Conservation (phyloP, 2,797 vertebrate species). For the Acanthurus lineatus region DNA sequence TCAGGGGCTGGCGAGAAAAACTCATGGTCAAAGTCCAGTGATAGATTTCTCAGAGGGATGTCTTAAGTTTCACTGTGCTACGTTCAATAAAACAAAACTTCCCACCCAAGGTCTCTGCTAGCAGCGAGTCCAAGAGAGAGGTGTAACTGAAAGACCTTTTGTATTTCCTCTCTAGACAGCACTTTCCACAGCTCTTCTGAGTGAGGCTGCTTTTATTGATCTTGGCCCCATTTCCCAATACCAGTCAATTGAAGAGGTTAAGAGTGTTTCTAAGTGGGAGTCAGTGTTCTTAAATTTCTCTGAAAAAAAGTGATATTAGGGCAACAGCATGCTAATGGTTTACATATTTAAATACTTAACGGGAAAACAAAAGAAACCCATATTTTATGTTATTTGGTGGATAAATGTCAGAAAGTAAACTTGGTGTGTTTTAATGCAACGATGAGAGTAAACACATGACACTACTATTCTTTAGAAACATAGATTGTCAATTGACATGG, state of each 20-base stretch:
- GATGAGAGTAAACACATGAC: not conserved
- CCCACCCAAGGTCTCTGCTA: constrained; percentile 54
- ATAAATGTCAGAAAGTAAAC: not conserved
- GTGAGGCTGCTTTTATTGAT: constrained; percentile 56
- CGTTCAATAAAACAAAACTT: constrained; percentile 64
- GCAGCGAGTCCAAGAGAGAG: constrained; percentile 29
- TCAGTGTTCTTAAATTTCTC: not conserved
- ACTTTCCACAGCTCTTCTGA: constrained; percentile 36
- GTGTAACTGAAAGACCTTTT: constrained; percentile 29
- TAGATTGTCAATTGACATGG: not conserved
- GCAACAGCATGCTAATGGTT: not conserved
- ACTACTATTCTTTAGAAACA: not conserved
- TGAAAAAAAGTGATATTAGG: not conserved
- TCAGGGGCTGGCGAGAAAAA: constrained; percentile 56
- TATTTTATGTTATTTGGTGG: not conserved
- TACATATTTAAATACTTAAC: not conserved
- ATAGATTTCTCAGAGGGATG: constrained; percentile 70
- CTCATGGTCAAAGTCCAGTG: constrained; percentile 66
- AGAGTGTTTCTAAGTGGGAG: constrained; percentile 20
- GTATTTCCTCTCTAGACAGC: constrained; percentile 46
- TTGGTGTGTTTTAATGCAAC: not conserved
- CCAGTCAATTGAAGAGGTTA: constrained; percentile 13
- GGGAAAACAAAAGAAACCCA: not conserved
- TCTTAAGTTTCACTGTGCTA: constrained; percentile 50
- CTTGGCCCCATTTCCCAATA: not conserved